These are phyloP conservation scores for Carduelis carduelis DNA, from an alignment of 2,797 vertebrate genomes.

Conservation along the genomic window DNA sequence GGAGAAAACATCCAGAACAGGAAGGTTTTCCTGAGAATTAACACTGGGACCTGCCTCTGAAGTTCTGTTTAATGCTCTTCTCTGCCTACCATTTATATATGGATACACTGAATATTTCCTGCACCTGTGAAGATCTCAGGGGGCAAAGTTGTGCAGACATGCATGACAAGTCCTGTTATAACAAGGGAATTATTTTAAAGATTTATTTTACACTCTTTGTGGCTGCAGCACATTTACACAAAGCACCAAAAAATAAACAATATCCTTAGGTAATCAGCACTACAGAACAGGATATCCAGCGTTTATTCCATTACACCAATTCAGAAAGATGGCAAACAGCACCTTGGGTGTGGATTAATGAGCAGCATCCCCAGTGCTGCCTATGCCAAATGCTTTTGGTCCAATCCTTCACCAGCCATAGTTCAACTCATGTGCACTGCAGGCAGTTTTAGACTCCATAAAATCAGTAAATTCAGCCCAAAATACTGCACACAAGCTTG, in stretches of 20 bases:
- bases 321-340: neutral
- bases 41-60: neutral
- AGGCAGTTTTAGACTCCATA: neutral
- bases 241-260: neutral
- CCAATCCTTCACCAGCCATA: rapidly evolving
- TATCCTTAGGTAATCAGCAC: neutral
- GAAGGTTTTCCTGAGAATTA: neutral
- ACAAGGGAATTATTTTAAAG: neutral
- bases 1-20: neutral
- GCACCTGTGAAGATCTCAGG: neutral
- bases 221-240: neutral
- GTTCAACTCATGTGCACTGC: neutral
- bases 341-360: neutral
- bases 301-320: neutral
- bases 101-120: neutral
- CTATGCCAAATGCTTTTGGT: neutral
- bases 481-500: neutral
- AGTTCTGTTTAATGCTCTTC: neutral
- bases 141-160: neutral
- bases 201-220: neutral
- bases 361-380: rapidly evolving
- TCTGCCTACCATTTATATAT: rapidly evolving
- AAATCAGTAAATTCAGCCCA: neutral
- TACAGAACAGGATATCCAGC: neutral
- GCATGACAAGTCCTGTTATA: neutral